Base-by-base conservation (phyloP, 2,888 invertebrate genomes). In the Pristionchus arcanus region DNA sequence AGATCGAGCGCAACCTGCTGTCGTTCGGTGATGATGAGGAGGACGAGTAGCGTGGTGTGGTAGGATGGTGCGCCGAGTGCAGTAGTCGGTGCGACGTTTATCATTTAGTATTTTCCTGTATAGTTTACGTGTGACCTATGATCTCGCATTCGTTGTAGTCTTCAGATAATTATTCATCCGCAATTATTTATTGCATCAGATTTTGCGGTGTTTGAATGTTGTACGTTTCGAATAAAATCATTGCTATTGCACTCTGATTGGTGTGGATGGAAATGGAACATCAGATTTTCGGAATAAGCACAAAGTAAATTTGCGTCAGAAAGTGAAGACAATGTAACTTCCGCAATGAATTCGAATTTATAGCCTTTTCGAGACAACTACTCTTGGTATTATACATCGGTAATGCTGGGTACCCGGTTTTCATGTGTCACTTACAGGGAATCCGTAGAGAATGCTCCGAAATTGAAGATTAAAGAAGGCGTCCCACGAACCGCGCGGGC, bases 11-110 rank as follows among this genome's bases (percentile, higher is more conserved):
- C 74, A 90, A 90, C 25, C 89, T 93, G 21, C 89, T 94, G 16
- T 93, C 93, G 3, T 94, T 94, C 81, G 93, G 93, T 0, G 93
- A 93, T 74, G 94, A 94, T 13, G 94, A 94, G 55, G 94, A 93
- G 66, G 93, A 93, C 31, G 91, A 91, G n/a, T 90, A 74, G 55
- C 7, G 53, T 53, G 83, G 53, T 53, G 83, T 83, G 55, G 42
- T 55, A 11, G 31, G 53, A 83, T 53, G 53, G 83, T 55, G 83
- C 55, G n/a, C 28, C 37, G 28, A 55, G 83, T 83, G 83, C 83
- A 83, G 3, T 31, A 13, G 15, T 5, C 11, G 19, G 53, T 13
- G 21, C 83, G 53, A 55, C 55, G 2, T 83, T 83, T 31, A 4
- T 31, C 4, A 55, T 19, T 55, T n/a, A n/a, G n/a, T n/a, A n/a